Conservation (phyloP, 2,113 vertebrate species). For the Percopsis transmontana region DNA sequence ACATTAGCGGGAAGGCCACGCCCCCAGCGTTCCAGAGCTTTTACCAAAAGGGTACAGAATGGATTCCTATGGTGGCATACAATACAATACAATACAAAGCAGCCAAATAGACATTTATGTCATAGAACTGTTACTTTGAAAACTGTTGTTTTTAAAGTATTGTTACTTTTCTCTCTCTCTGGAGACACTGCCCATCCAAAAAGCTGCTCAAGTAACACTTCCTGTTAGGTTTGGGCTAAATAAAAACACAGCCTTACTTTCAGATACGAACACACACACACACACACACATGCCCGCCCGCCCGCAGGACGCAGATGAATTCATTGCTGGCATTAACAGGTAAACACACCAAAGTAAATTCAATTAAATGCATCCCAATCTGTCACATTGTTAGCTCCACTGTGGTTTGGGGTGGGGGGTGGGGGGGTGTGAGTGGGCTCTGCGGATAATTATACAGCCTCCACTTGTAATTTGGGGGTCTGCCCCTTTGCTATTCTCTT, state of each 20-base stretch:
- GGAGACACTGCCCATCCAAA: too few species aligned
- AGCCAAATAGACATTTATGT: too few species aligned
- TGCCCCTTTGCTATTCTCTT: constrained; percentile 42
- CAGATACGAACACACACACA: constrained; percentile 19
- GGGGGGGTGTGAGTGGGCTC: constrained; percentile 33
- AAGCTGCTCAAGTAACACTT: not conserved
- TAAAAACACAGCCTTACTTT: constrained; percentile 20
- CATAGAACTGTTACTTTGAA: not conserved
- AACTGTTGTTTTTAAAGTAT: not conserved
- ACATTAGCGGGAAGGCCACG: too few species aligned
- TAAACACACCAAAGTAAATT: constrained; percentile 56
- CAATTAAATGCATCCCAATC: constrained; percentile 53
- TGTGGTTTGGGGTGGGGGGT: constrained; percentile 31
- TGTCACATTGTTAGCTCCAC: constrained; percentile 17
- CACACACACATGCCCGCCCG: constrained; percentile 9
- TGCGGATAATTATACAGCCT: constrained; percentile 63
- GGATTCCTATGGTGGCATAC: too few species aligned
- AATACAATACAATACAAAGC: too few species aligned
- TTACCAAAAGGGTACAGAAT: too few species aligned
- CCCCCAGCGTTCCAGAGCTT: too few species aligned
- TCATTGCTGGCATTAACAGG: constrained; percentile 50
- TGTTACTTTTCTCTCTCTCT: too few species aligned
- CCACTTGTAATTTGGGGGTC: constrained; percentile 55
- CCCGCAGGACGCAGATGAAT: constrained; percentile 46
- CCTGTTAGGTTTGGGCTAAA: constrained; percentile 13